Evolutionary conservation across 2,113 vertebrate species (phyloP).

Genomic region (Salminus brasiliensis): DNA sequence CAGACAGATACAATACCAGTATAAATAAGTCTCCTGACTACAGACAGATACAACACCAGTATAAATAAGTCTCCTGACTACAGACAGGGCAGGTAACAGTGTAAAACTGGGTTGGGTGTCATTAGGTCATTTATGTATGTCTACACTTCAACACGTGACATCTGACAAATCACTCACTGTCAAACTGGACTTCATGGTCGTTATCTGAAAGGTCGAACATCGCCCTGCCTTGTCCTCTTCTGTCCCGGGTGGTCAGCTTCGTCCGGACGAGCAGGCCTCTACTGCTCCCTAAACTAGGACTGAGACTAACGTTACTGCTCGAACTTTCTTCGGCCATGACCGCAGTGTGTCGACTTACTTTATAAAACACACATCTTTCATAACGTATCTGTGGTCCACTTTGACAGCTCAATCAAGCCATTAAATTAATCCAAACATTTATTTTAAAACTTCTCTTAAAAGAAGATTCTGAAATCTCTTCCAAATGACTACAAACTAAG

Average conservation of each 20-base stretch:
- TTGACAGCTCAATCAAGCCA: not conserved
- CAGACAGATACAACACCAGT: too few species aligned
- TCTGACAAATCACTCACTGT: conserved; percentile 69
- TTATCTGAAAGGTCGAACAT: conserved; percentile 62
- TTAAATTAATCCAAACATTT: not conserved
- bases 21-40: too few species aligned
- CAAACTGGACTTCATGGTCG: conserved; percentile 75
- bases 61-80: too few species aligned
- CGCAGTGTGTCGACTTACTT: not conserved
- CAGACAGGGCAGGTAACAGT: too few species aligned
- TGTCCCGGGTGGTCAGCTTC: conserved; percentile 7
- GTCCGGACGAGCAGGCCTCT: conserved; percentile 23
- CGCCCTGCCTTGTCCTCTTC: not conserved
- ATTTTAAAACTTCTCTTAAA: not conserved
- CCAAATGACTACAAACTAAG: not conserved
- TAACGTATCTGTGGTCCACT: not conserved
- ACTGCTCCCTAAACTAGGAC: not conserved
- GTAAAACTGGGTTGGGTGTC: too few species aligned
- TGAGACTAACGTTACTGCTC: conserved; percentile 43
- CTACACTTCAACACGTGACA: not conserved
- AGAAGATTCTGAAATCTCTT: not conserved
- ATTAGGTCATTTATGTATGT: too few species aligned
- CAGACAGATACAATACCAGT: too few species aligned
- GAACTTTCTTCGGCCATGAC: conserved; percentile 64
- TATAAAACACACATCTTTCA: conserved; percentile 53